A percentile compares a stretch with the other conserved stretches of the same genome.
Conservation (phyloP, 2,888 invertebrate genomes). For the Minunthozetes semirufus region DNA sequence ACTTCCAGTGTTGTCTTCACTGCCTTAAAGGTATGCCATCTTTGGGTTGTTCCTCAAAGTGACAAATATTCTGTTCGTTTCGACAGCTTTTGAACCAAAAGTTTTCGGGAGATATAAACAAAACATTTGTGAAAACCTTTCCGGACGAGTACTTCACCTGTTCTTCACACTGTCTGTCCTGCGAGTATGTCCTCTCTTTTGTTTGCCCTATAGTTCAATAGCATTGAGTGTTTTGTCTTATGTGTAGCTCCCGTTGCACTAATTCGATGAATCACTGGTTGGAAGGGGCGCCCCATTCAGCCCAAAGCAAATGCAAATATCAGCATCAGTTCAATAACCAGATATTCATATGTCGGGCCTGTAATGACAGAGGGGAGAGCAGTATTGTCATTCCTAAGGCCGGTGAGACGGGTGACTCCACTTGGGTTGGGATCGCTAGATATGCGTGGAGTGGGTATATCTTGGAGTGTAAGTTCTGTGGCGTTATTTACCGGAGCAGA, state of each 20-base stretch:
- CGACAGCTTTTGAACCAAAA: conserved; percentile 63
- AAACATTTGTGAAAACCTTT: conserved; percentile 59
- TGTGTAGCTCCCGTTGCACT: conserved; percentile 46
- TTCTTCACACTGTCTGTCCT: conserved; percentile 62
- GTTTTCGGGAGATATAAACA: conserved; percentile 61
- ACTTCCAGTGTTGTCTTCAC: conserved; percentile 61
- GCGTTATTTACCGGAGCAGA: conserved; percentile 64
- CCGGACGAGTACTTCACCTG: conserved; percentile 74
- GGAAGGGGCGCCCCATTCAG: conserved; percentile 46
- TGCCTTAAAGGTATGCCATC: conserved; percentile 58
- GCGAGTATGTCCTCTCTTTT: conserved; percentile 51
- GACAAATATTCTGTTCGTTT: conserved; percentile 20
- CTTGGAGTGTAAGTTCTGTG: conserved; percentile 67
- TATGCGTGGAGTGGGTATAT: conserved; percentile 71
- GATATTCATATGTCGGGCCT: conserved; percentile 51
- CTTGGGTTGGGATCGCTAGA: conserved; percentile 64
- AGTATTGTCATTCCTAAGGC: conserved; percentile 57
- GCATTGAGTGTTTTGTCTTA: not conserved
- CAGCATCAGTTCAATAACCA: conserved; percentile 66
- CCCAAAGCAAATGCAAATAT: conserved; percentile 53
- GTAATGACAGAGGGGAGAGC: conserved; percentile 58
- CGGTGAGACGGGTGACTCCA: conserved; percentile 51
- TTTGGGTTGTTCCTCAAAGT: not conserved
- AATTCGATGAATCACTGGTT: conserved; percentile 49
- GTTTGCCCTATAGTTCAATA: not conserved